Evolutionary conservation across 2,113 vertebrate species (phyloP), one percentile per base, ranked within the genome.

Genomic region (western clawed frog (Xenopus tropicalis)): DNA sequence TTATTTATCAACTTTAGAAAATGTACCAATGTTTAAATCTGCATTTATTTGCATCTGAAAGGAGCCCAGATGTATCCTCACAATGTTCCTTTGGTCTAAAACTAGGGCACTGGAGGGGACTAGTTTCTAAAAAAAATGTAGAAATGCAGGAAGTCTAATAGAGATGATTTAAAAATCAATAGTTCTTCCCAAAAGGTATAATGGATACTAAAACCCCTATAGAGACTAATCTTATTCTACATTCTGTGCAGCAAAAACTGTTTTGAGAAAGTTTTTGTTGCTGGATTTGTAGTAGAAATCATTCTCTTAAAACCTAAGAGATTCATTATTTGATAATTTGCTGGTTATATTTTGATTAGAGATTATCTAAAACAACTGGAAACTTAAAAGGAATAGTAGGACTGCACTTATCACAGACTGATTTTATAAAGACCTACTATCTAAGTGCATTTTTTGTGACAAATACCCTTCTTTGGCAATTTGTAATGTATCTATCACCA

Each of bases 141-240:
- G 43, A 74, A 68, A 68, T 69, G 29, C 42, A 66, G 37, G 42
- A 54, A 54, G 19, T 61, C 57, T 67, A 74, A 58, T 51, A 66
- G 63, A 66, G 52, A 58, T 73, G 71, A 66, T 73, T 73, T 58
- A 62, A 66, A 73, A 73, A 73, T 73, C 71, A 73, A 73, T 73
- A 73, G 63, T 66, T 73, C 52, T 66, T 58, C 63, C 63, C 51
- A 37, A 73, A 62, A 57, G 71, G 71, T 57, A 14, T 66, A 61
- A 74, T 61, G 59, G 51, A 61, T 58, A 43, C 42, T 46, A 61
- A 59, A 67, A 22, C 72, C 54, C 56, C 43, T 37, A 67, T 74
- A 64, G 64, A 67, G 64, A 48, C 64, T 51, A 37, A 61, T 74
- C 23, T 42, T 66, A 42, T 51, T 74, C 46, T 66, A 61, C 64